Base-by-base conservation (phyloP, 2,113 vertebrate species). In the Psophia crepitans region DNA sequence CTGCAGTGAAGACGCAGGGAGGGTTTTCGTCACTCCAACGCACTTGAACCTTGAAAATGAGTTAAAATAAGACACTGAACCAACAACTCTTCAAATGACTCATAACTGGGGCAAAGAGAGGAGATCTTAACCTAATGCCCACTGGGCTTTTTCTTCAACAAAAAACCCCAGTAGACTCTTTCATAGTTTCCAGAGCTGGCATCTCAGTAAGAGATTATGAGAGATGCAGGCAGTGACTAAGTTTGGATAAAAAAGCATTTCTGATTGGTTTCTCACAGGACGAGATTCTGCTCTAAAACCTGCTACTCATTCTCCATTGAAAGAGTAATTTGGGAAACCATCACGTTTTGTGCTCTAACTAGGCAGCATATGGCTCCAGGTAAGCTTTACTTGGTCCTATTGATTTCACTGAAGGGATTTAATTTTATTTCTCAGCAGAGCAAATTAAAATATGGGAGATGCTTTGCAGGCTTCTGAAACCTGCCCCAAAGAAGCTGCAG, bases 301-400 rank as follows among this genome's bases (percentile, higher is more conserved):
- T 86, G 83, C 71, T 61, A 58, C 76, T 93, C 66, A 35, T 96
- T 92, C 96, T 78, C 96, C 69, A 74, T 82, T 90, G 89, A 95
- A 81, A 77, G 91, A 95, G 58, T 77, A 93, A 96, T 87, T 86
- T 93, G 91, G 89, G 94, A 84, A 95, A 87, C 91, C 70, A 80
- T 69, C 71, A 80, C 44, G 56, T 83, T 95, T 96, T 97, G 93
- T 93, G 86, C 73, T 95, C 89, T 90, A 89, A 84, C 70, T 63
- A 85, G 92, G 89, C 89, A 87, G 89, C 91, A 94, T 93, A 94
- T 95, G 93, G 75, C 39, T 96, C 68, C 83, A 90, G 93, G 77
- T 49, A 93, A 70, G n/a, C 96, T 96, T 95, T 96, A 54, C 82
- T 93, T 58, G 54, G 85, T 90, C 58, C 83, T 94, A 83, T 93